Evolutionary conservation across 2,113 vertebrate genomes (phyloP), one percentile per base, ranked within the genome.

Genomic region (Callipepla squamata): DNA sequence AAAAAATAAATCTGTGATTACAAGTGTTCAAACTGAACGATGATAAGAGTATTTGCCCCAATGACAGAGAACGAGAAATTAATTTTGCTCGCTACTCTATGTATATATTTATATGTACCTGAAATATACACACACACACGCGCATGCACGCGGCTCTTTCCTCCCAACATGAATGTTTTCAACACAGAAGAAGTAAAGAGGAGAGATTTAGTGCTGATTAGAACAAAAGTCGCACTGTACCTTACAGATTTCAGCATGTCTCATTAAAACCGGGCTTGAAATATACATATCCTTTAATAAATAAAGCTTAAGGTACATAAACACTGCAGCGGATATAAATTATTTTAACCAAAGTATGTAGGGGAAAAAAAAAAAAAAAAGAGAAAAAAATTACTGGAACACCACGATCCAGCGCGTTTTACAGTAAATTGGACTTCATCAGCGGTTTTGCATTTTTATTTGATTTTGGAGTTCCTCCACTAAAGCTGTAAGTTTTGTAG

Each of bases 271-370:
- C 15, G 44, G 61, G 73, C 92, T 96, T 92, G 94, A 95, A 96
- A 96, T 97, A 87, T 92, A 97, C 95, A 94, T 97, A 96, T 95
- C 95, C 92, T 95, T 93, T 89, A 92, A 97, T 95, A 96, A 96
- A 96, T 91, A 85, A 95, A 93, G 91, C 86, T 96, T 97, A 96
- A 96, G 96, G 94, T 92, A 95, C 91, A 90, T 92, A 86, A 93
- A 97, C 87, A 94, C 73, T 92, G 94, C 96, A 96, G 93, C 94
- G 93, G 96, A 94, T 97, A 96, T 94, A 95, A 94, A 94, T 97
- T 96, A 96, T 90, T 96, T 93, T 95, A 94, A 97, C 95, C 95
- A 94, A 96, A 96, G 92, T 96, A 94, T 96, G 93, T 85, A 86
- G 91, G 75, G 72, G 26, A 75, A 92, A 97, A 95, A 97, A 95